Evolutionary conservation across 2,888 invertebrate genomes (phyloP).

Genomic region (Theodoxus fluviatilis): DNA sequence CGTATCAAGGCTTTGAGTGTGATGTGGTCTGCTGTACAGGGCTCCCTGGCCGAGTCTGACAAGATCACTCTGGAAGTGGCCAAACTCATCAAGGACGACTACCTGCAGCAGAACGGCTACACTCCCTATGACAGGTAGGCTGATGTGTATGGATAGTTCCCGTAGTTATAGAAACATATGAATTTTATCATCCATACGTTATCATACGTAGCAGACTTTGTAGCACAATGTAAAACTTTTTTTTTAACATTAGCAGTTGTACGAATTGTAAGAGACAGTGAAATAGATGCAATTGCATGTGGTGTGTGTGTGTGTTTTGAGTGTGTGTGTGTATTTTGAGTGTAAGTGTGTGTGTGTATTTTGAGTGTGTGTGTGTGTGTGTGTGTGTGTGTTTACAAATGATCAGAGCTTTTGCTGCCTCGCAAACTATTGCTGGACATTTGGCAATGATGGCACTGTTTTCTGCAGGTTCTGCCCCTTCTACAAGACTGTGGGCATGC

Average conservation of each 20-base stretch:
- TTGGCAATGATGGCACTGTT: not conserved
- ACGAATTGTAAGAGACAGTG: not conserved
- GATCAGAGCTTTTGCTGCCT: too few species aligned
- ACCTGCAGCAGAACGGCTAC: constrained; percentile 96
- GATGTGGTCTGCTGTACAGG: too few species aligned
- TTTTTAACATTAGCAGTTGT: not conserved
- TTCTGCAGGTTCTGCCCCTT: constrained; percentile 90
- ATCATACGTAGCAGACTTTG: too few species aligned
- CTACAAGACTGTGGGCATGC: constrained; percentile 99
- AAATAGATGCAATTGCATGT: not conserved
- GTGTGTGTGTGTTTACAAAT: constrained; percentile 14
- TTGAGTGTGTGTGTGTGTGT: not conserved
- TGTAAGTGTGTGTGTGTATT: not conserved
- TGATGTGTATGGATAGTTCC: not conserved
- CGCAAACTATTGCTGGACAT: too few species aligned
- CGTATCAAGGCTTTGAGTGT: too few species aligned
- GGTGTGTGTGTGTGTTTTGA: not conserved
- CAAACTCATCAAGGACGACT: constrained; percentile 97
- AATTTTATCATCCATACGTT: too few species aligned
- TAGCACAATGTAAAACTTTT: too few species aligned
- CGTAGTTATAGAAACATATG: not conserved
- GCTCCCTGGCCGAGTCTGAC: constrained; percentile 96
- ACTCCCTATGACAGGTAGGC: constrained; percentile 67
- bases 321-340: too few species aligned
- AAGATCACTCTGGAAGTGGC: constrained; percentile 99